Base-by-base conservation (phyloP, 1,140 invertebrate genomes). In the Latrodectus geometricus region DNA sequence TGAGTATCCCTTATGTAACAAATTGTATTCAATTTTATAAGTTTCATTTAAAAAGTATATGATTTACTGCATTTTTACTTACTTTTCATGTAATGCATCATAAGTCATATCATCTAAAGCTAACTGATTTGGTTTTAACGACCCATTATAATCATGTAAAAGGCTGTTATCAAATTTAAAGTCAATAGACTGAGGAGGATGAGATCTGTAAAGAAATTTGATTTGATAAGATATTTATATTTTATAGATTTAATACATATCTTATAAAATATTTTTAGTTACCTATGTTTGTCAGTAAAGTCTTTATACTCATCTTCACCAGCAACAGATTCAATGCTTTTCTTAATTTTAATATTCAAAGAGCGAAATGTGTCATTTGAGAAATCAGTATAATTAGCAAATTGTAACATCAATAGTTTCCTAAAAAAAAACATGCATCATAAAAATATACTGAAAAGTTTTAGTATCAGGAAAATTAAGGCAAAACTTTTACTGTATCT, bases 21-120 rank as follows among this genome's bases (percentile, higher is more conserved):
- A 35, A 35, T 35, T 35, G 1, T 35, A 35, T 35, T 35, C 35
- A 35, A 3, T 35, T 35, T 35, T 35, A 35, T 35, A 35, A 35
- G 35, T 35, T 35, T 35, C 5, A 35, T 35, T 35, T 35, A 35
- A 35, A 35, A 1, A 35, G 35, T 35, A 5, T 35, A 35, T 35
- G 5, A 35, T 3, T 35, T 35, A 35, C 2, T 35, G 35, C 5
- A 35, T 5, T 3, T 35, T 35, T 35, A 35, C 87, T 89, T 88
- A 91, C 91, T 87, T 88, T 49, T 90, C 89, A 75, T 89, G 89
- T n/a, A 91, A 78, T 20, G 86, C 81, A 86, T 91, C 90, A 80
- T 97, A 94, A 0, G 97, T 98, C 15, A 97, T 93, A 91, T 97
- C 97, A 91, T 98, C 96, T 0, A 98, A 95, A 0, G 96, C 96